Conservation (phyloP, 2,888 invertebrate genomes). For the Empis stercorea region DNA sequence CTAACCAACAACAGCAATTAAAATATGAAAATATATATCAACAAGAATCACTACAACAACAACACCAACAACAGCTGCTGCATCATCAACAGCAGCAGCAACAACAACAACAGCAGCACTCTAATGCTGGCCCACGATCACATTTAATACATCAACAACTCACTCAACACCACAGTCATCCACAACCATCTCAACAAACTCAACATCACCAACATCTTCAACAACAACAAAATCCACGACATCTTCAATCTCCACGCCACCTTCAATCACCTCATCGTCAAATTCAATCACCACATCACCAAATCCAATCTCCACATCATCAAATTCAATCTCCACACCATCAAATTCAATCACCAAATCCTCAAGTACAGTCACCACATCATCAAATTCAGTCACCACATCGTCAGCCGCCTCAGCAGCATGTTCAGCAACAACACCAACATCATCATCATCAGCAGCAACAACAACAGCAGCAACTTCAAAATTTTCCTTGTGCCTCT, state of each 20-base stretch:
- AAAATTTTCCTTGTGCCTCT: constrained; percentile 19
- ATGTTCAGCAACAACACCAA: constrained; percentile 15
- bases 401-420: constrained; percentile 10
- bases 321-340: neutral
- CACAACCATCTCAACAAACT: constrained; percentile 4
- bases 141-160: constrained; percentile 4
- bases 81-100: constrained; percentile 4
- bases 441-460: constrained; percentile 8
- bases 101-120: constrained; percentile 17
- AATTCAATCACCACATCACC: constrained; percentile 13
- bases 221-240: constrained; percentile 17
- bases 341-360: constrained; percentile 1
- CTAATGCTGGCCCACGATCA: constrained; percentile 16
- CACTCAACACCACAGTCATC: neutral
- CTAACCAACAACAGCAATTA: constrained; percentile 18
- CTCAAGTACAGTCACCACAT: constrained; percentile 5
- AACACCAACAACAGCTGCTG: neutral
- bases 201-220: neutral
- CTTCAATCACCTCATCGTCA: constrained; percentile 24
- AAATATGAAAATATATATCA: neutral
- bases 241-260: constrained; percentile 28
- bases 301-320: neutral
- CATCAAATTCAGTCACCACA: constrained; percentile 7
- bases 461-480: constrained; percentile 14
- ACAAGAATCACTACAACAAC: too few species aligned